Evolutionary conservation across 2,797 vertebrate genomes (phyloP), one percentile per base, ranked within the genome.

Genomic region (Eulemur mongoz): DNA sequence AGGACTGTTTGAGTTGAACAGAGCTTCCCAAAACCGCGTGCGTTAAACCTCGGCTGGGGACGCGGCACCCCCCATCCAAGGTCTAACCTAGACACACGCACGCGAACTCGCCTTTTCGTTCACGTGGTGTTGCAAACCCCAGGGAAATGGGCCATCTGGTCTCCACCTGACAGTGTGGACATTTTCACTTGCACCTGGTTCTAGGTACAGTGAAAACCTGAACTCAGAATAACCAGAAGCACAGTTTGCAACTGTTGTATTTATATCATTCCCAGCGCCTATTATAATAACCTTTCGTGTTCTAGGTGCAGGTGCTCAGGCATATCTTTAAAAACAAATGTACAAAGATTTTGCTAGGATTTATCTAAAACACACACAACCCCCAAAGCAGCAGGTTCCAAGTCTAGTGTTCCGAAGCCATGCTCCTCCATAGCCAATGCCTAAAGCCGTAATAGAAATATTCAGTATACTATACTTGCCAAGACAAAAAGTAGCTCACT

Each of bases 71-170:
- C 38, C 18, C 3, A 7, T 4, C 57, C 12, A 8, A n/a, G 7
- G 25, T 54, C 57, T 4, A 13, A 27, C 52, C 23, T 4, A 14
- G 82, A 50, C 35, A 11, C 8, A n/a, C 27, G 35, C 14, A 32
- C 0, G 0, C 2, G 0, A 17, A 54, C 79, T 20, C n/a, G 18
- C 10, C 38, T 78, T 38, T 30, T 6, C 12, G 20, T 14, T 54
- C 52, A 50, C 20, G 12, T 14, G 1, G 57, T 14, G 43, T 3
- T 35, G 5, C 70, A 83, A 7, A 65, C 45, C 22, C 80, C 32
- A 15, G 0, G 17, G 20, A 61, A 76, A 35, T 0, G 17, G 78
- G 65, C 87, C 20, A 10, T 54, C 1, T 57, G 27, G 2, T 40
- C 57, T 38, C 67, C 85, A 70, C 38, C 50, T 22, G 23, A 59